Evolutionary conservation across 2,113 vertebrate species (phyloP).

Genomic region (Pituophis catenifer): DNA sequence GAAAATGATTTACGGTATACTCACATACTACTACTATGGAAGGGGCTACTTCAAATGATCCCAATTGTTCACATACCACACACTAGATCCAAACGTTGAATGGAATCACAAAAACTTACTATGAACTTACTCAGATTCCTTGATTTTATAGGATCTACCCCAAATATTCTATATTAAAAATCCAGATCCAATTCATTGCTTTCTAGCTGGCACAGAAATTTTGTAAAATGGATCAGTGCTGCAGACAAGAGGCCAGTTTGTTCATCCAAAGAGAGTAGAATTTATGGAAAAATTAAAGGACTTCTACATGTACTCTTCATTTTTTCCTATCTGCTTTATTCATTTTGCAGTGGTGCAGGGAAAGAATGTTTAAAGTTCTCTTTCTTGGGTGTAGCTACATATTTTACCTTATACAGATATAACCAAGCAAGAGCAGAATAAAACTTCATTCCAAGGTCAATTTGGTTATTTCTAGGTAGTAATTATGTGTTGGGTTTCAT

Average conservation of each 20-base stretch:
- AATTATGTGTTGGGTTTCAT: neutral
- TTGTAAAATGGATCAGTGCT: neutral
- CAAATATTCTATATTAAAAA: neutral
- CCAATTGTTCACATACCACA: neutral
- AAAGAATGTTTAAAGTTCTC: neutral
- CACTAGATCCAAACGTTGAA: neutral
- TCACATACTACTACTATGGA: neutral
- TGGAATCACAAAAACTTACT: neutral
- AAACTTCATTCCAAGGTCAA: neutral
- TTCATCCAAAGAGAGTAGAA: neutral
- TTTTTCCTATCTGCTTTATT: neutral
- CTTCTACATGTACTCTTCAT: neutral
- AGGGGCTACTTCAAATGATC: neutral
- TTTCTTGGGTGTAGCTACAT: neutral
- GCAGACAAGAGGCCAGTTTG: neutral
- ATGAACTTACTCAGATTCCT: neutral
- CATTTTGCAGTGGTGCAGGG: neutral
- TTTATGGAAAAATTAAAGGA: neutral
- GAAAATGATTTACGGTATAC: neutral
- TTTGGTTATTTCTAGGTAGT: neutral
- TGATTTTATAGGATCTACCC: neutral
- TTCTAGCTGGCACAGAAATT: too few relatives aligned
- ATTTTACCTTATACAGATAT: neutral
- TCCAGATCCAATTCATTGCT: too few relatives aligned
- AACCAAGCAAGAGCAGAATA: neutral